phyloP scores from a whole-genome alignment of 2,888 invertebrate species.

The Leptopterna dolabrata region DNA sequence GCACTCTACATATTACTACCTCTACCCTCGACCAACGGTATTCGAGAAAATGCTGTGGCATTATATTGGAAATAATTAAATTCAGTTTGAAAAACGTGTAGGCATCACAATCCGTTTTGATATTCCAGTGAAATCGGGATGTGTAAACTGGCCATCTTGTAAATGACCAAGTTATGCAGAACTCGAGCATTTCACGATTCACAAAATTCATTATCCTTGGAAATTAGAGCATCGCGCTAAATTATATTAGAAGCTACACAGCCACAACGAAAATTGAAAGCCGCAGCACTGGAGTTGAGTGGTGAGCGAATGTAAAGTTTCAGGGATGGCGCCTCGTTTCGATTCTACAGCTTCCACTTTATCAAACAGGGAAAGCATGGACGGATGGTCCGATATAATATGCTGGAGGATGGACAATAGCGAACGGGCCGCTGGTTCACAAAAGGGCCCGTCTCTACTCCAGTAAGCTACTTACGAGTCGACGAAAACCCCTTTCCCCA shows the following conservation, averaged over 20 bases:
- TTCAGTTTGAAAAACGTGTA: too few species aligned
- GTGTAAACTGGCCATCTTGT: too few species aligned
- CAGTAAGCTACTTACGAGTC: slow-evolving; percentile 11
- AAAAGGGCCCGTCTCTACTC: background rate
- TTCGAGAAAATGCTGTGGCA: too few species aligned
- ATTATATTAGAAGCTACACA: too few species aligned
- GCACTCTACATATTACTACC: background rate
- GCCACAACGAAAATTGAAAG: background rate
- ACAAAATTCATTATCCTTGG: background rate
- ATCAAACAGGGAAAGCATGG: background rate
- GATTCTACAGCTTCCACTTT: slow-evolving; percentile 4
- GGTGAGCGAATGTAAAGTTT: background rate
- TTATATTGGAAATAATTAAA: too few species aligned
- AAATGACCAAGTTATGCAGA: background rate
- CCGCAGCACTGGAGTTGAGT: too few species aligned
- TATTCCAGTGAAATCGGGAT: too few species aligned
- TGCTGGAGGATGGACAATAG: slow-evolving; percentile 3
- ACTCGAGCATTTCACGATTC: background rate
- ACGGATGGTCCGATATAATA: slow-evolving; percentile 24
- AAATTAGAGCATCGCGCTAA: background rate
- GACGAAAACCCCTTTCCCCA: background rate
- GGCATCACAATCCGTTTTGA: too few species aligned
- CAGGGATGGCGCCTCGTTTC: background rate
- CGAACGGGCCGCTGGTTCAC: background rate
- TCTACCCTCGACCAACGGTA: background rate